Percentiles rank a stretch among this genome's conserved stretches.
Conservation (phyloP, 1,140 invertebrate genomes). For the Cyclargus thomasi region DNA sequence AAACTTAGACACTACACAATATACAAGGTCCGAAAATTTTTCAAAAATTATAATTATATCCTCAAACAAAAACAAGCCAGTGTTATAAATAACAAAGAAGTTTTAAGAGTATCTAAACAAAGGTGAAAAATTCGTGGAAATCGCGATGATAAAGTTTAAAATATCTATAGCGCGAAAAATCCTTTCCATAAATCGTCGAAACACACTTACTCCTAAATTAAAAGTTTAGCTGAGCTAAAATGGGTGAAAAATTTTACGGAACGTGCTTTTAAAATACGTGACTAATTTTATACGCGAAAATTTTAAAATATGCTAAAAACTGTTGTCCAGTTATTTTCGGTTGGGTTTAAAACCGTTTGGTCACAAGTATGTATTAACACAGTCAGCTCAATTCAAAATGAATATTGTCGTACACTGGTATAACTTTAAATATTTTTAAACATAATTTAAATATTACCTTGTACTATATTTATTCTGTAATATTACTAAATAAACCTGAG, state of each 20-base stretch:
- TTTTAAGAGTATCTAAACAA: not conserved
- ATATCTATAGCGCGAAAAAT: not conserved
- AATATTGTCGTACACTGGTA: not conserved
- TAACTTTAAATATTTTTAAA: too few species aligned
- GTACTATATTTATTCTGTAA: too few species aligned
- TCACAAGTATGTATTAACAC: not conserved
- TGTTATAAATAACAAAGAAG: not conserved
- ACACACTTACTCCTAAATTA: not conserved
- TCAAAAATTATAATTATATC: too few species aligned
- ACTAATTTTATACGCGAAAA: slow-evolving; percentile 1
- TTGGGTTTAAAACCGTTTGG: not conserved
- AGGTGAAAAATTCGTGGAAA: not conserved
- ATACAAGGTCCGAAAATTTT: too few species aligned
- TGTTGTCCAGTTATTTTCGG: not conserved
- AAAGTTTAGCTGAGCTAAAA: slow-evolving; percentile 1
- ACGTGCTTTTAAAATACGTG: not conserved
- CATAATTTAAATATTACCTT: too few species aligned
- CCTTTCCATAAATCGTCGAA: not conserved
- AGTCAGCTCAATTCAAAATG: not conserved
- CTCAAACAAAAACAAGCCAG: too few species aligned
- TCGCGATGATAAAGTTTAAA: not conserved
- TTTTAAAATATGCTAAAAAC: slow-evolving; percentile 2
- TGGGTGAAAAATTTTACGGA: not conserved
- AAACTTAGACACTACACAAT: too few species aligned
- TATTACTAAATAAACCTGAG: too few species aligned